Evolutionary conservation across 2,797 vertebrate genomes (phyloP), one percentile per base, ranked within the genome.

Genomic region (Cyclura pinguis): DNA sequence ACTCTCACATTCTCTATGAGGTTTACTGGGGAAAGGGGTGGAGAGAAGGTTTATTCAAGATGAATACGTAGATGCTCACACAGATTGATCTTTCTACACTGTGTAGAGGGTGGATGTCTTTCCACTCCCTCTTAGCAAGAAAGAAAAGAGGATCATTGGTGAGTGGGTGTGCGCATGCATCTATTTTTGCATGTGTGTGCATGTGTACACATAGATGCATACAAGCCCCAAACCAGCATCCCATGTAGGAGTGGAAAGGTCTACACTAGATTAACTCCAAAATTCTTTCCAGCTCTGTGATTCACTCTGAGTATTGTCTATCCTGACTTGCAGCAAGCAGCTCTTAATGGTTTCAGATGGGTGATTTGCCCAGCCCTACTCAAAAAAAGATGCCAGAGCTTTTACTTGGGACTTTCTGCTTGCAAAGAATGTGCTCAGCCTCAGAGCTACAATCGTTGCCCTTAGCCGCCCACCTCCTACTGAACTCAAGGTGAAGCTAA

Each of bases 401-500:
- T 38, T 77, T 42, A 72, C 8, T 8, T 52, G 62, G 32, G 18
- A 32, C 29, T 20, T 32, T 29, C 47, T 86, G 35, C 52, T 8
- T 38, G 14, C 8, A 62, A 78, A 59, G 24, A 7, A 59, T 59
- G 12, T 42, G 38, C 1, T 83, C 38, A 32, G 1, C n/a, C 16
- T 8, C 38, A 24, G 55, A 24, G 38, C 42, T 62, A n/a, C 24
- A 55, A 57, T 47, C 10, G 18, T 77, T 77, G 12, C 52, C 52
- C 35, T 76, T 83, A 86, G 16, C 18, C 42, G 16, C 57, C 24
- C 16, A 18, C 6, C n/a, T 81, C 57, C 42, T 32, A 35, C 47
- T 73, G 80, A 83, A 83, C 35, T 16, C 57, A 87, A 77, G 85
- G 29, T 87, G 59, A 83, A 67, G 72, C 85, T 77, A 85, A 89